These are phyloP conservation scores for Mesoclemmys tuberculata DNA, from an alignment of 2,113 vertebrate genomes.

Conservation along the genomic window DNA sequence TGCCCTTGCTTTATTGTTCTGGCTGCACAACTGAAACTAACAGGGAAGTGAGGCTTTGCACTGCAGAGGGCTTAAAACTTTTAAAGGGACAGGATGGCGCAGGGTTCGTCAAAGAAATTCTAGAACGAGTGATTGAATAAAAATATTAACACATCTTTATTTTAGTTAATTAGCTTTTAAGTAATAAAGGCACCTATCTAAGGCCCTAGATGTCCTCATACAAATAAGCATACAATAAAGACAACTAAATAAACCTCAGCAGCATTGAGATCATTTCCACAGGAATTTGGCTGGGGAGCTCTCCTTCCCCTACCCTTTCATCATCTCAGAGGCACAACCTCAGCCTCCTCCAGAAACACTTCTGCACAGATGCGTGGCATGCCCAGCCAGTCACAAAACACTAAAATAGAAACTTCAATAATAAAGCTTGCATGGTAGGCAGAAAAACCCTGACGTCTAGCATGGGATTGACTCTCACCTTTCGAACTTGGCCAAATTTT, in stretches of 20 bases:
- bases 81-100: background rate
- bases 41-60: background rate
- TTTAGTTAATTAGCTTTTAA: background rate
- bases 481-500: background rate
- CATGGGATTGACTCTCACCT: background rate
- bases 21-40: background rate
- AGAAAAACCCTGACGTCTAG: background rate
- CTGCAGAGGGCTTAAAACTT: background rate
- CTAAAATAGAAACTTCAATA: background rate
- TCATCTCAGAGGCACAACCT: background rate
- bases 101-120: background rate
- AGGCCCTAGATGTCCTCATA: background rate
- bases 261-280: background rate
- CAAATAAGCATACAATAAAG: background rate
- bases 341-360: background rate
- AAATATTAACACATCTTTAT: background rate
- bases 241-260: background rate
- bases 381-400: constrained; percentile 3
- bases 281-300: background rate
- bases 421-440: constrained; percentile 17
- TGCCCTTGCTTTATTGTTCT: no score
- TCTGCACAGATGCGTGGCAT: background rate
- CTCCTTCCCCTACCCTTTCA: background rate
- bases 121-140: no score
- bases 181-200: background rate